Evolutionary conservation across 1,140 invertebrate species (phyloP), one percentile per base, ranked within the genome.

Genomic region (Asbolus verrucosus): DNA sequence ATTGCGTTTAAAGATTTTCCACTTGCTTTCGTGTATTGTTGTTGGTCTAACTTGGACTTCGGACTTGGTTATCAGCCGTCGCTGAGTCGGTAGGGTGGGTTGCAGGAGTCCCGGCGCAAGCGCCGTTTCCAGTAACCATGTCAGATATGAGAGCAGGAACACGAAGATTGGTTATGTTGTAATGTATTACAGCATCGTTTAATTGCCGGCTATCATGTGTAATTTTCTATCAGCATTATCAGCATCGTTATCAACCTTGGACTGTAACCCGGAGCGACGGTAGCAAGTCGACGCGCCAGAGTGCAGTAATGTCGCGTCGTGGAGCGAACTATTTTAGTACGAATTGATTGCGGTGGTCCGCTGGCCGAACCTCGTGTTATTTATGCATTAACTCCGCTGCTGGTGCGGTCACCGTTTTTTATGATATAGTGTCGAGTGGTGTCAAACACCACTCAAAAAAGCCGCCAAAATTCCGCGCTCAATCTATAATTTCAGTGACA

Each of bases 401-500:
- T 62, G 60, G 43, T 62, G 63, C 43, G 62, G 70, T 39, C 66
- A 16, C 27, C 21, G 11, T 66, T 65, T 60, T 72, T 72, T 70
- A 73, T 76, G 71, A 33, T 46, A 46, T 63, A 70, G 67, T 73
- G 70, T 54, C 67, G 74, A 75, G 75, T 72, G 73, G 76, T 79
- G 72, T 70, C 11, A n/a, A 18, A 31, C 71, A 72, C 78, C 74
- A 73, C 75, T 76, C 72, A 73, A 74, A 71, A 59, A 72, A 78
- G 68, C 75, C 73, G 74, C 70, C 79, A 81, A 81, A 78, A 81
- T 81, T 81, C 79, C 79, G 78, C 78, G 78, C 70, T 78, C 78
- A 75, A 76, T 75, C 65, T 79, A 79, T 72, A 79, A 79, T 76
- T 80, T 80, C 60, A 80, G 78, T 81, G 79, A 81, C 72, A 80